Evolutionary conservation across 2,888 invertebrate species (phyloP).

Genomic region (Smittia sp.): DNA sequence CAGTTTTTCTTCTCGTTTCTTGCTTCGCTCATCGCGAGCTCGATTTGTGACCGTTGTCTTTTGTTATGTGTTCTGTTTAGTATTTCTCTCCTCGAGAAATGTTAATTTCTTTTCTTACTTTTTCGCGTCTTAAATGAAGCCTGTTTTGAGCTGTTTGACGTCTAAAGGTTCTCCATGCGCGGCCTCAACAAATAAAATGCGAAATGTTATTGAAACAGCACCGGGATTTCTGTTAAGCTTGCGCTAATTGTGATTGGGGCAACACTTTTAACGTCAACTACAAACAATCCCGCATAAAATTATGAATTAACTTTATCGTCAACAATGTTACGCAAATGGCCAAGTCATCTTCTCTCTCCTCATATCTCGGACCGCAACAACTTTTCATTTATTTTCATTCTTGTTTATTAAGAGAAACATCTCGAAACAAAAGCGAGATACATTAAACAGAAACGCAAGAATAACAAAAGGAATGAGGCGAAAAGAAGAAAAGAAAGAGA

Average conservation of each 20-base stretch:
- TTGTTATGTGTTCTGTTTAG: constrained; percentile 21
- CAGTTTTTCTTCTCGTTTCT: constrained; percentile 15
- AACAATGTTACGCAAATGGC: constrained; percentile 6
- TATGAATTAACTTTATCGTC: constrained; percentile 4
- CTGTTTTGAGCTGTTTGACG: neutral
- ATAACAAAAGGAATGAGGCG: constrained; percentile 25
- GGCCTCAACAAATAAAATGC: neutral
- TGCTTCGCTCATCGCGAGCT: neutral
- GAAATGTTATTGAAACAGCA: neutral
- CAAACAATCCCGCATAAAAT: neutral
- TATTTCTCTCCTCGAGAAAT: constrained; percentile 1
- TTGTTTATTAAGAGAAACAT: constrained; percentile 13
- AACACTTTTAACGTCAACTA: neutral
- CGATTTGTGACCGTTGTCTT: constrained; percentile 27
- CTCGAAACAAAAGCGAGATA: constrained; percentile 13
- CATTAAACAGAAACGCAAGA: constrained; percentile 7
- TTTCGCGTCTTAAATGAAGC: neutral
- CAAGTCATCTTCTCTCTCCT: neutral
- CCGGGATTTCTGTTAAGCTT: neutral
- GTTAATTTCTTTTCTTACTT: constrained; percentile 20
- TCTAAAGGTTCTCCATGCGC: neutral
- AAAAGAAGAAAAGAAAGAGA: constrained; percentile 9
- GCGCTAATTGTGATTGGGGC: neutral
- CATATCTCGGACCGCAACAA: neutral
- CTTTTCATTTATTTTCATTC: constrained; percentile 23